phyloP scores from a whole-genome alignment of 2,113 vertebrate genomes.

The Garra rufa region DNA sequence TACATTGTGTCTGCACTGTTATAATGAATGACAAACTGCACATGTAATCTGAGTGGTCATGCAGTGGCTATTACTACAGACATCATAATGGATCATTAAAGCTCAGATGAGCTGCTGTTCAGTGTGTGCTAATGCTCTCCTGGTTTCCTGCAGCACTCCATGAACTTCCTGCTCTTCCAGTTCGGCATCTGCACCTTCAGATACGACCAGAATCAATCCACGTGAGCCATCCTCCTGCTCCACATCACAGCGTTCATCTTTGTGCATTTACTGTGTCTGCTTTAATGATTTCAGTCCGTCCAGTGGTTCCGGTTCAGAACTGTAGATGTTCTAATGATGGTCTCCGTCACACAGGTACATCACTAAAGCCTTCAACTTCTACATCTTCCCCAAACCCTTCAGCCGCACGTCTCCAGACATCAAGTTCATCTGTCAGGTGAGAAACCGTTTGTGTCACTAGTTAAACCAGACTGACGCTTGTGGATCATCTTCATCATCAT shows the following conservation, averaged over 20 bases:
- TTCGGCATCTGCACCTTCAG: conserved; percentile 97
- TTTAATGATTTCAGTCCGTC: too few relatives aligned
- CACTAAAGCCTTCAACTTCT: conserved; percentile 98
- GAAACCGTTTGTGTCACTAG: conserved; percentile 14
- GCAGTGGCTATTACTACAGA: too few relatives aligned
- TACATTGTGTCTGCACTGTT: too few relatives aligned
- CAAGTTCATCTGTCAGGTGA: conserved; percentile 98
- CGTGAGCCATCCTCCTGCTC: too few relatives aligned
- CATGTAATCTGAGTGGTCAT: too few relatives aligned
- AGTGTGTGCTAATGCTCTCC: too few relatives aligned
- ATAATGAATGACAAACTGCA: too few relatives aligned
- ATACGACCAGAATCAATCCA: conserved; percentile 86
- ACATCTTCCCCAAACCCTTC: conserved; percentile 97
- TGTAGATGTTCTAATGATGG: not conserved
- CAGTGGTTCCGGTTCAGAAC: too few relatives aligned
- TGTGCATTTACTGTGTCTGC: not conserved
- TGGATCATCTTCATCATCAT: not conserved
- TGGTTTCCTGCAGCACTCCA: conserved; percentile 88
- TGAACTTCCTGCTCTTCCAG: conserved; percentile 98
- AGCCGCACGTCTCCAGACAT: conserved; percentile 95
- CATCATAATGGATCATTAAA: too few relatives aligned
- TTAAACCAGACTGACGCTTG: not conserved
- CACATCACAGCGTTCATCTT: conserved; percentile 52
- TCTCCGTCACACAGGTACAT: conserved; percentile 79
- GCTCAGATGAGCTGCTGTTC: too few relatives aligned